These are phyloP conservation scores for Pegoplata infirma DNA, from an alignment of 2,888 invertebrate species.

Conservation along the genomic window DNA sequence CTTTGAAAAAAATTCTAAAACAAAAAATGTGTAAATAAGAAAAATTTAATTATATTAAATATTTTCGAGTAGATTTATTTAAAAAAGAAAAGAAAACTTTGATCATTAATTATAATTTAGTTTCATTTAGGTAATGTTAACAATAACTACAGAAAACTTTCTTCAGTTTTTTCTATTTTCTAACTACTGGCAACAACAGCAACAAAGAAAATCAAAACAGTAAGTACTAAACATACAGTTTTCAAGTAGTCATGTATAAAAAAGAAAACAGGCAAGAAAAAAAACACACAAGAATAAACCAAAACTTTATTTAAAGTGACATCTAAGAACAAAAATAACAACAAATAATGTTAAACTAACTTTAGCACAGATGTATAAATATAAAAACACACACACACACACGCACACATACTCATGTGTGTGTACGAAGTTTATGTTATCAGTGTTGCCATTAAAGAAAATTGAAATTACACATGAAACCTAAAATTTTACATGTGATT, in stretches of 20 bases:
- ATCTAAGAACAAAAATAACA: constrained; percentile 46
- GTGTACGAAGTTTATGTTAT: too few relatives aligned
- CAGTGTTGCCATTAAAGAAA: too few relatives aligned
- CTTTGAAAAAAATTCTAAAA: not conserved
- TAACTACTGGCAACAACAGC: constrained; percentile 14
- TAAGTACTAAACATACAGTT: too few relatives aligned
- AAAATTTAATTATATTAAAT: not conserved
- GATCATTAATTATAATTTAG: constrained; percentile 55
- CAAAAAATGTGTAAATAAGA: not conserved
- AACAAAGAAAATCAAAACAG: constrained; percentile 44
- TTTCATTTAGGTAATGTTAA: constrained; percentile 51
- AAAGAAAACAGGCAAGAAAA: constrained; percentile 24
- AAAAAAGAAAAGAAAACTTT: constrained; percentile 24
- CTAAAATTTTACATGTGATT: too few relatives aligned
- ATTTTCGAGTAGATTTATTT: not conserved
- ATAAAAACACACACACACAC: too few relatives aligned
- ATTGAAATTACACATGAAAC: too few relatives aligned
- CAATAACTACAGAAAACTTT: constrained; percentile 25
- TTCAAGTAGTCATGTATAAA: constrained; percentile 46
- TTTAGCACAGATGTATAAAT: not conserved
- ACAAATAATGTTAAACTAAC: constrained; percentile 47
- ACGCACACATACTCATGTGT: too few relatives aligned
- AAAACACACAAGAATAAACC: constrained; percentile 5
- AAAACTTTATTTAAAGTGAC: constrained; percentile 60
- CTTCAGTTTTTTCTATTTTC: not conserved